Base-by-base conservation (phyloP, 2,113 vertebrate species). In the Corythornis cristatus region DNA sequence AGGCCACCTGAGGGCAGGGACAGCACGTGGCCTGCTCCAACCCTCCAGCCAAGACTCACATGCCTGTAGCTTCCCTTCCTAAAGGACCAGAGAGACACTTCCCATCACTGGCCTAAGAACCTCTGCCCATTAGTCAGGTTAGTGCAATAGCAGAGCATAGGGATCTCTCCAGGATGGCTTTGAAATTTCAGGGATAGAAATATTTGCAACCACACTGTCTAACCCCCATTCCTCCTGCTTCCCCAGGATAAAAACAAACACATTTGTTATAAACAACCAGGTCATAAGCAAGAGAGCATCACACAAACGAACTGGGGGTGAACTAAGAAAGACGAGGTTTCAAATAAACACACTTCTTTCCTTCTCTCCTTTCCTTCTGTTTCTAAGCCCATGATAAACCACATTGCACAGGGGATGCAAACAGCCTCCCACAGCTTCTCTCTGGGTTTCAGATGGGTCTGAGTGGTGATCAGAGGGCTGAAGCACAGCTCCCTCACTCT, bases 401-500 rank as follows among this genome's bases (percentile, higher is more conserved):
- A 31, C 15, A 25, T 3, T n/a, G 56, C 56, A 67, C 64, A 58
- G 17, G 13, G 33, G 12, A 65, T 35, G 31, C 29, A 53, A 70
- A 73, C 2, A 67, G 42, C 19, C 43, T 83, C 2, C 43, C 60
- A 42, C 33, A 54, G 28, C 4, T 77, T 68, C 28, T 64, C 68
- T 18, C 23, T 12, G 22, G 7, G 26, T 81, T 86, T 88, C 7
- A 7, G 29, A 62, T 7, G 65, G 40, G 19, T 60, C 6, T 4
- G 29, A 62, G n/a, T 12, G 4, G 3, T 23, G 5, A 88, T 33
- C 58, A 68, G 18, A 43, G 20, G 23, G 29, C 29, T 57, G 40
- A 79, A 18, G 68, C 0, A 0, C 7, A 19, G 22, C 57, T 78
- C 33, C 17, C 11, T 64, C 0, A 0, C 48, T n/a, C 35, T 43